phyloP scores from a whole-genome alignment of 2,797 vertebrate genomes.

The Paratrypauchen microcephalus region DNA sequence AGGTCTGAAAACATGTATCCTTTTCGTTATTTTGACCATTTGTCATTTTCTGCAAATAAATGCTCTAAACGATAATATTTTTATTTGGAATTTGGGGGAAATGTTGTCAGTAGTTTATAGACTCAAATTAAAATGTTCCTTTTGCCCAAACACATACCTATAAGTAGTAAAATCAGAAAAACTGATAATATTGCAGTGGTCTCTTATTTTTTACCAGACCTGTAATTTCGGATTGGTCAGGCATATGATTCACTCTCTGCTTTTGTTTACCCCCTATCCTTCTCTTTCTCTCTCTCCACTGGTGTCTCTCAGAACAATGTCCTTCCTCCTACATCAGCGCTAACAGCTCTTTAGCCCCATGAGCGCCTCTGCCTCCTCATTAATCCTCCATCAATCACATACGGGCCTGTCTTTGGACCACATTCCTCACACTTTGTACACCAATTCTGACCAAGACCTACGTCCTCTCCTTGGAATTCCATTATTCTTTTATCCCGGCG shows the following conservation, averaged over 20 bases:
- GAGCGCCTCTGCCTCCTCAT: neutral
- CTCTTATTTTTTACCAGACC: too few relatives aligned
- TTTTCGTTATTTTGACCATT: too few relatives aligned
- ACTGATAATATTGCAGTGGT: too few relatives aligned
- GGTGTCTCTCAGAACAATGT: constrained; percentile 42
- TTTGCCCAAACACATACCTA: too few relatives aligned
- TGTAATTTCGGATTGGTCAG: too few relatives aligned
- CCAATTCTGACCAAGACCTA: neutral
- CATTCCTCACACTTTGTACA: constrained; percentile 5
- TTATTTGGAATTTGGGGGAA: too few relatives aligned
- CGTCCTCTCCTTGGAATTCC: neutral
- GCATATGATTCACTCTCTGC: constrained; percentile 25
- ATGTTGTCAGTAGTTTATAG: too few relatives aligned
- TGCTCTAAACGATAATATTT: too few relatives aligned
- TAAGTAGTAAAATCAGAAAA: too few relatives aligned
- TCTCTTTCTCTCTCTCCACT: constrained; percentile 43
- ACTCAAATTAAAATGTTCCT: too few relatives aligned
- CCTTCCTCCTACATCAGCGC: constrained; percentile 1
- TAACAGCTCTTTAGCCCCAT: neutral
- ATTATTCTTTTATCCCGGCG: neutral
- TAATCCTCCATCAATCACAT: constrained; percentile 3
- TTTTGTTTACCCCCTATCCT: constrained; percentile 48
- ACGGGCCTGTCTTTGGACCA: neutral
- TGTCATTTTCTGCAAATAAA: too few relatives aligned
- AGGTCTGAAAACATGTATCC: too few relatives aligned